phyloP scores from a whole-genome alignment of 2,113 vertebrate species.

The Tauraco erythrolophus region DNA sequence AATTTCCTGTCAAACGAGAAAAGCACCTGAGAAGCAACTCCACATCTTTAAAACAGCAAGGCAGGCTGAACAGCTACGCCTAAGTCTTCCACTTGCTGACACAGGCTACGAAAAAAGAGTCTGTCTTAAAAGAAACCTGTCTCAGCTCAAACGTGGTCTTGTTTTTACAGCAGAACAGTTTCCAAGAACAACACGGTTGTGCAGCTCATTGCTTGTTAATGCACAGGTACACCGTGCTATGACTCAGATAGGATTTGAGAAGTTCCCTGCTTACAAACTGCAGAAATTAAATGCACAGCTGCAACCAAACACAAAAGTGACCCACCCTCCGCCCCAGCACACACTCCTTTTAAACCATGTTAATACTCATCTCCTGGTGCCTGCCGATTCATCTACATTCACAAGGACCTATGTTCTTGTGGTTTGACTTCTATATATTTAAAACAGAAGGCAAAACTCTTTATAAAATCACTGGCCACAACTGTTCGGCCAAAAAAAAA shows the following conservation, averaged over 20 bases:
- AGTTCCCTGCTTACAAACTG: neutral
- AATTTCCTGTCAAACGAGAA: neutral
- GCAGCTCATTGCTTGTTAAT: neutral
- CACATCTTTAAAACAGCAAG: neutral
- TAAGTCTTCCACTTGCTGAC: neutral
- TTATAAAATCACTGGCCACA: neutral
- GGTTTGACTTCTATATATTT: neutral
- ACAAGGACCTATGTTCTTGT: neutral
- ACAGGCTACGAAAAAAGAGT: neutral
- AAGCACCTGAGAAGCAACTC: neutral
- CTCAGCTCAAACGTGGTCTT: neutral
- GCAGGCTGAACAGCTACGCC: neutral
- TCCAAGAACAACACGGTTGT: neutral
- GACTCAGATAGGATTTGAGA: neutral
- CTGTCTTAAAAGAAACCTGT: neutral
- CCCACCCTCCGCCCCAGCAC: neutral
- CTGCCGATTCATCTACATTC: neutral
- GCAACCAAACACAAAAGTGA: neutral
- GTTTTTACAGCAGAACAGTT: constrained; percentile 3
- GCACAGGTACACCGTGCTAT: neutral
- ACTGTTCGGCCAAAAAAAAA: neutral
- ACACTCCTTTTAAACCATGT: neutral
- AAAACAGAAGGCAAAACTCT: neutral
- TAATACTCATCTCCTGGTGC: neutral
- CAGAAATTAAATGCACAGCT: neutral